A percentile compares a stretch with the other conserved stretches of the same genome.
phyloP scores from a whole-genome alignment of 2,113 vertebrate genomes.

The Casuarius casuarius region DNA sequence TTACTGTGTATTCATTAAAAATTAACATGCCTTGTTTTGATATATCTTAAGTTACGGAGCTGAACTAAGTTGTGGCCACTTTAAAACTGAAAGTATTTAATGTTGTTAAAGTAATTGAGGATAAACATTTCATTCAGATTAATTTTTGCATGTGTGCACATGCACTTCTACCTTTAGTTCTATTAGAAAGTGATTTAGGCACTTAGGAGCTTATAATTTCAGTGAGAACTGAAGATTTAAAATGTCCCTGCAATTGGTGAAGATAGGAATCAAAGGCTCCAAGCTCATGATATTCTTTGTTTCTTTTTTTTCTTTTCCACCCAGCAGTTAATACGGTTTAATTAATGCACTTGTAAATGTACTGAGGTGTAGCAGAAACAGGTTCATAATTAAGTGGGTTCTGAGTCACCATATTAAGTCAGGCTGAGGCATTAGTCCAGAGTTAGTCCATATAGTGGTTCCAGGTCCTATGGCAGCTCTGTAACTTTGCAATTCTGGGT shows the following conservation, averaged over 20 bases:
- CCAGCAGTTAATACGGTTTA: not conserved
- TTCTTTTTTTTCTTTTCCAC: not conserved
- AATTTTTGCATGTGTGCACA: not conserved
- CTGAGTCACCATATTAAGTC: not conserved
- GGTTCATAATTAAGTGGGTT: not conserved
- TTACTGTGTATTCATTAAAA: not conserved
- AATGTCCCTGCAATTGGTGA: not conserved
- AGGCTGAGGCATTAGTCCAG: not conserved
- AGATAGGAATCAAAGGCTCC: not conserved
- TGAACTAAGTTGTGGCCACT: not conserved
- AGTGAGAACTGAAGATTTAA: not conserved
- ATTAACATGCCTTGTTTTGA: not conserved
- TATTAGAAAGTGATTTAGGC: not conserved
- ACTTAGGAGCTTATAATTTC: not conserved
- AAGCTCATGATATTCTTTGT: not conserved
- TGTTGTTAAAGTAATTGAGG: not conserved
- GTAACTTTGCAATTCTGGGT: not conserved
- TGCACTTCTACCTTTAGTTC: not conserved
- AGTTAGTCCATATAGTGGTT: not conserved
- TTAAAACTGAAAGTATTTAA: not conserved
- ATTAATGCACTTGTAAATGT: not conserved
- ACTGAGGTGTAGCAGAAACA: not conserved
- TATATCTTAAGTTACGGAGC: not conserved
- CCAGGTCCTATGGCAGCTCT: not conserved
- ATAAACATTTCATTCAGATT: not conserved